Evolutionary conservation across 2,113 vertebrate genomes (phyloP), one percentile per base, ranked within the genome.

Genomic region (Pyrgilauda ruficollis): DNA sequence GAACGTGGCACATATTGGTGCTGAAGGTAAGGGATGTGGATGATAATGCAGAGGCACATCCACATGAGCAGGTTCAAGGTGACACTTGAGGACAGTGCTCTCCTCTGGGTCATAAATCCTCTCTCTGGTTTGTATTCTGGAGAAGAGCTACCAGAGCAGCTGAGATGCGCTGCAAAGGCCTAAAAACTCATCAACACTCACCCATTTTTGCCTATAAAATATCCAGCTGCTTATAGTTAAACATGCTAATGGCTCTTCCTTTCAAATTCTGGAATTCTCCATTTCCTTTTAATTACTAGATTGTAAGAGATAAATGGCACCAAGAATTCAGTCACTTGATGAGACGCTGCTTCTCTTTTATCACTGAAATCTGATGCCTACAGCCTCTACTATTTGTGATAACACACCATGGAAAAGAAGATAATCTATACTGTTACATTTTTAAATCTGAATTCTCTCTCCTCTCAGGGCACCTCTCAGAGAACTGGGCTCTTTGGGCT

Each of bases 241-340:
- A 86, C 61, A 75, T 23, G 47, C 20, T 93, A 86, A 88, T 53
- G 55, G 33, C 22, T 44, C 37, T 61, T 86, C 55, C 94, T 84
- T 93, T 89, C 61, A 82, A 94, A 88, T 72, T 69, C 62, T 80
- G 59, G n/a, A 90, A 74, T 74, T 56, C 53, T 76, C 43, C 75
- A 41, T 13, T 27, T 91, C 35, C 50, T 94, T 92, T 94, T 94
- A 96, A 86, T 93, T 91, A 62, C 59, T 56, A 30, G 52, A 76
- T 84, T 87, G 41, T 23, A 70, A 56, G 87, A 78, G 73, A 95
- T 69, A 53, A 95, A 94, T 56, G 68, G 90, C 39, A 69, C 59
- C 43, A 53, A 84, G 67, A 50, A 52, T 89, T 93, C 18, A 63
- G 56, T 76, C 73, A 59, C 82, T 94, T 35, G 67, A 52, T 69